Evolutionary conservation across 2,797 vertebrate genomes (phyloP), one percentile per base, ranked within the genome.

Genomic region (Neosilurus mollespiculum): DNA sequence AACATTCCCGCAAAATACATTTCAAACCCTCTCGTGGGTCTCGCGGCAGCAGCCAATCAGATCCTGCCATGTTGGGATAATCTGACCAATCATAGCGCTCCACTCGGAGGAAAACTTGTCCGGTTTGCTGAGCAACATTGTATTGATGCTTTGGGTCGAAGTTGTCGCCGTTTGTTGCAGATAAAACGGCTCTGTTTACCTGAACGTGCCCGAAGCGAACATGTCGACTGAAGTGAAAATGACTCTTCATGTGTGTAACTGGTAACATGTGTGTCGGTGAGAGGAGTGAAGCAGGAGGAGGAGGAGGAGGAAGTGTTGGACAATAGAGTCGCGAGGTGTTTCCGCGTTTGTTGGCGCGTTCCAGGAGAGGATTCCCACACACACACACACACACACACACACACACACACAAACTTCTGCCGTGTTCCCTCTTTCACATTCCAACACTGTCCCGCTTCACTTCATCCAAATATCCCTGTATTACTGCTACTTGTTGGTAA

Each of bases 11-110:
- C 83, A 12, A 62, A 77, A 59, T 20, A 37, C 83, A 76, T 87
- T 90, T 92, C 11, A 87, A 93, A 91, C 56, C 3, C 56, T n/a
- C 70, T 77, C 64, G 81, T 83, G 12, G 53, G 79, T 78, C 78
- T 43, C 24, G 16, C 12, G 1, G 20, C 20, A 51, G 0, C 88
- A 90, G 49, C 95, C 94, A 95, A 95, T 95, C 90, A 90, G 70
- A 24, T 49, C 14, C 82, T 95, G 95, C 94, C 95, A 95, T 95
- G 95, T 95, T 94, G 94, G 94, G 93, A 92, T 71, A 56, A 12
- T 62, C 20, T 87, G 86, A 80, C 95, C 94, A 95, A 96, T 95
- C 18, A 81, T 24, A 79, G 83, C 73, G 69, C 86, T 64, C 62
- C 24, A 75, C 70, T 69, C 26, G 72, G 78, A 90, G 86, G 64